These are phyloP conservation scores for Psilopsiagon aurifrons DNA, from an alignment of 2,113 vertebrate species.

Conservation along the genomic window DNA sequence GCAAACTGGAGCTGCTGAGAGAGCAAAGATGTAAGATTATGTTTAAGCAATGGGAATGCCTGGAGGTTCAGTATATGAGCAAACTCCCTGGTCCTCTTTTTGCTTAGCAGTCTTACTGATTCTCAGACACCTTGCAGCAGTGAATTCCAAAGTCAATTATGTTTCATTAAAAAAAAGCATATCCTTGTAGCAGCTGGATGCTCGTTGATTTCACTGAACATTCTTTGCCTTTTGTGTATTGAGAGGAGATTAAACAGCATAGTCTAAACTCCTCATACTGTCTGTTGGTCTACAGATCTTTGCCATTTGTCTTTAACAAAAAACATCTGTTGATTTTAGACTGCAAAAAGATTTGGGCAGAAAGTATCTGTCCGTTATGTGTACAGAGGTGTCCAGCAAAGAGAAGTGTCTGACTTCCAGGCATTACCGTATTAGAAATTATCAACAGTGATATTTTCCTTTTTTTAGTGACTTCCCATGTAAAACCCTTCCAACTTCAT, in stretches of 20 bases:
- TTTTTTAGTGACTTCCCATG: neutral
- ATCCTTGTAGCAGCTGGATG: neutral
- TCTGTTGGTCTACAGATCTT: neutral
- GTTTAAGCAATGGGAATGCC: neutral
- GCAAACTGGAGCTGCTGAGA: neutral
- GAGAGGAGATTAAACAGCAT: neutral
- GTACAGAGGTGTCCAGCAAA: neutral
- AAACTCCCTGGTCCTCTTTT: neutral
- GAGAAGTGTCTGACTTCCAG: neutral
- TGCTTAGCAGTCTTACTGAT: neutral
- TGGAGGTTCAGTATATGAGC: neutral
- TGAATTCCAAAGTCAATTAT: neutral
- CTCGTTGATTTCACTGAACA: neutral
- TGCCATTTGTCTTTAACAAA: neutral
- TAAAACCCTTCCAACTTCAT: neutral
- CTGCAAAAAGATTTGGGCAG: neutral
- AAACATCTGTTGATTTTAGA: neutral
- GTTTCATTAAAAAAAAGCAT: accelerated
- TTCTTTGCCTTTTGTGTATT: neutral
- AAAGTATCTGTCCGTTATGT: neutral
- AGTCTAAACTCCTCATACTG: accelerated
- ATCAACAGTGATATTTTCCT: neutral
- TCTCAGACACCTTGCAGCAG: neutral
- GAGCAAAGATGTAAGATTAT: neutral
- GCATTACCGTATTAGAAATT: neutral